Percentiles rank a stretch among this genome's conserved stretches.
Conservation (phyloP, 2,888 invertebrate genomes). For the Melanargia galathea region DNA sequence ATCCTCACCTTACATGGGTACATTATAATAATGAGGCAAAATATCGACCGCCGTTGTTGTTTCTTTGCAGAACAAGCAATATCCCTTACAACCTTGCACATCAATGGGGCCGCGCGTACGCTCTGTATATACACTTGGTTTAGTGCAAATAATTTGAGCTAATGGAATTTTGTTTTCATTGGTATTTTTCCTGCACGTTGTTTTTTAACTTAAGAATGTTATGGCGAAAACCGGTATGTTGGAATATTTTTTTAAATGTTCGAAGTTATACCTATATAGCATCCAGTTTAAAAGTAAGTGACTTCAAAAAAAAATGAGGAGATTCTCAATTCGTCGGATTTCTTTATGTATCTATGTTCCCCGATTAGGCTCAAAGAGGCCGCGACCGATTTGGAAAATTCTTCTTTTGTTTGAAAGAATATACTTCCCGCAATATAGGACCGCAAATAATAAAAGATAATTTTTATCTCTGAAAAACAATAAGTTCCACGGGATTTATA, state of each 20-base stretch:
- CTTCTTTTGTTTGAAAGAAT: too few relatives aligned
- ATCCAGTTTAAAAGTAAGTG: too few relatives aligned
- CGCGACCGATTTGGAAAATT: too few relatives aligned
- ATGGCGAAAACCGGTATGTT: neutral
- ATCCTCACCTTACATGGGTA: neutral
- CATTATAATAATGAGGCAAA: neutral
- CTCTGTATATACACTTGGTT: conserved; percentile 9
- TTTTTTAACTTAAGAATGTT: conserved; percentile 10
- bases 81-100: conserved; percentile 7
- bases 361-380: too few relatives aligned
- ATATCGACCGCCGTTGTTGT: neutral
- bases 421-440: too few relatives aligned
- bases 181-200: conserved; percentile 35
- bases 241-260: neutral
- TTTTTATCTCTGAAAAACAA: too few relatives aligned
- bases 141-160: conserved; percentile 42
- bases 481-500: too few relatives aligned
- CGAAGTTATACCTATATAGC: too few relatives aligned
- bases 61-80: neutral
- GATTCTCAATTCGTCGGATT: too few relatives aligned
- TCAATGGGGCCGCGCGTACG: conserved; percentile 12
- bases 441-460: too few relatives aligned
- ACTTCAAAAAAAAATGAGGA: too few relatives aligned
- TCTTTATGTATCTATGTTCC: too few relatives aligned
- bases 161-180: conserved; percentile 42